phyloP scores from a whole-genome alignment of 2,888 invertebrate genomes.

The Aphodius granarius region DNA sequence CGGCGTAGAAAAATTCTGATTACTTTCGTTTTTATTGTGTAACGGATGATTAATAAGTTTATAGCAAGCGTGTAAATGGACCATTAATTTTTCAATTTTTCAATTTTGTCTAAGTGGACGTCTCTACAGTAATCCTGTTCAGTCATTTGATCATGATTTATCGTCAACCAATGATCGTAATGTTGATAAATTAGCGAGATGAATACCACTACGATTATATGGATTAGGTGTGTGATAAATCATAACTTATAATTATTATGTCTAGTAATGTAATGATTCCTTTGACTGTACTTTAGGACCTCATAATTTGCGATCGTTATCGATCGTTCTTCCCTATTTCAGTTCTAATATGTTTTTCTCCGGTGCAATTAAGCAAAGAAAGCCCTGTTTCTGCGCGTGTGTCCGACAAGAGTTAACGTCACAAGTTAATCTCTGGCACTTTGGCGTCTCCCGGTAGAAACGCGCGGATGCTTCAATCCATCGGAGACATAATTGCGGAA shows the following conservation, averaged over 20 bases:
- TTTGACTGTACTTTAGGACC: too few species aligned
- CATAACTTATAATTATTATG: background rate
- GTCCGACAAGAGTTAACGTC: background rate
- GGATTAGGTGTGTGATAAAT: background rate
- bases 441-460: background rate
- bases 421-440: background rate
- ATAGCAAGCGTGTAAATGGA: background rate
- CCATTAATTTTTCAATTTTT: background rate
- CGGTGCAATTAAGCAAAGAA: background rate
- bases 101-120: background rate
- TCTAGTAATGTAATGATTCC: too few species aligned
- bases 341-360: background rate
- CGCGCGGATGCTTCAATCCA: background rate
- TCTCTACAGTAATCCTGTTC: background rate
- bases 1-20: background rate
- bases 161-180: background rate
- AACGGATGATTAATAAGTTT: background rate
- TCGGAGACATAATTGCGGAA: slow-evolving; percentile 26
- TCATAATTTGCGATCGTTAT: too few species aligned
- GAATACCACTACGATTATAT: background rate
- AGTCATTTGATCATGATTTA: background rate
- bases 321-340: background rate
- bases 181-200: background rate
- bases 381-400: background rate
- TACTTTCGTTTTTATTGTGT: background rate